Evolutionary conservation across 2,797 vertebrate genomes (phyloP).

Genomic region (Aldrovandia affinis): DNA sequence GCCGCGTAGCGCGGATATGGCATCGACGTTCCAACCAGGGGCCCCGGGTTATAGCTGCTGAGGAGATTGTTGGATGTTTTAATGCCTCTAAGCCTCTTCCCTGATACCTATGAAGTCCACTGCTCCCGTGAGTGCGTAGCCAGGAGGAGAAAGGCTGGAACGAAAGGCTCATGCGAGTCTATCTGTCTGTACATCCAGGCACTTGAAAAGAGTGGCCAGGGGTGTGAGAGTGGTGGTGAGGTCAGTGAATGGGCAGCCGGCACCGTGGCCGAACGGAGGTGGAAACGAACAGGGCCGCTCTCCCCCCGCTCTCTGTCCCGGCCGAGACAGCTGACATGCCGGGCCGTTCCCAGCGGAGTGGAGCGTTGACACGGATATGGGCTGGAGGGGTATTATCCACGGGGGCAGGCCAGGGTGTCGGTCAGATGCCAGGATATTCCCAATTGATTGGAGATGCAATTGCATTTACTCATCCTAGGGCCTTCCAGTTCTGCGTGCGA

Average conservation of each 20-base stretch:
- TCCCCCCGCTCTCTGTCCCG: slow-evolving; percentile 4
- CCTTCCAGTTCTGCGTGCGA: background rate
- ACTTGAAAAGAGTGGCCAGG: slow-evolving; percentile 36
- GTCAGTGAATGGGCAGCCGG: background rate
- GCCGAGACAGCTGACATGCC: background rate
- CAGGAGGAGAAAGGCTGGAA: background rate
- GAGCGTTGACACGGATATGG: background rate
- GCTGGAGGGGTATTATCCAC: background rate
- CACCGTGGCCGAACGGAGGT: slow-evolving; percentile 13
- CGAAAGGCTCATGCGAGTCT: background rate
- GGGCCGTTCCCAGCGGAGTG: background rate
- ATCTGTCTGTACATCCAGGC: background rate
- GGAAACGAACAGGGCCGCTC: slow-evolving; percentile 29
- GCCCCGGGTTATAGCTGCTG: background rate
- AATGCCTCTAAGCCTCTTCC: background rate
- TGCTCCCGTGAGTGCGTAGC: background rate
- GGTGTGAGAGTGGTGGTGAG: slow-evolving; percentile 23
- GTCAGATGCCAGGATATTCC: background rate
- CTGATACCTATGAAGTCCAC: background rate
- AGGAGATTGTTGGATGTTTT: background rate
- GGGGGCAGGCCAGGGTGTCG: background rate
- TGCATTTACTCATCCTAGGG: background rate
- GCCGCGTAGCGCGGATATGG: background rate
- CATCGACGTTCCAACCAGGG: too few relatives aligned
- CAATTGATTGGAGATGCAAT: background rate